Percentiles rank a stretch among this genome's conserved stretches.
These are phyloP conservation scores for Griposia aprilina DNA, from an alignment of 2,888 invertebrate species.

Conservation along the genomic window DNA sequence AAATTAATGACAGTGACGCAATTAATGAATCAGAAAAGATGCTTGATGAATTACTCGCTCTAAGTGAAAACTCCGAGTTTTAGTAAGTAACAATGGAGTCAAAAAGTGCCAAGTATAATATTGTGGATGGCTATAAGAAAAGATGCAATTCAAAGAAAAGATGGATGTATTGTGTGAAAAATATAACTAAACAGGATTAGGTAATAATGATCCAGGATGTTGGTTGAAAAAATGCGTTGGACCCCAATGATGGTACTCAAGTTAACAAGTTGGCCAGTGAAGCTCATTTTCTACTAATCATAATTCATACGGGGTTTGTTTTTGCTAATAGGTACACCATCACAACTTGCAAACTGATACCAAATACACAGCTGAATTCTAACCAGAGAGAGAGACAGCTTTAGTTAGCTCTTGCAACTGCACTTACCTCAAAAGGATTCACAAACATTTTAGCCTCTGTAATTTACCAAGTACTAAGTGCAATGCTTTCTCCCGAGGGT, in stretches of 20 bases:
- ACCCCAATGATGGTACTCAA: neutral
- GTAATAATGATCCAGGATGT: neutral
- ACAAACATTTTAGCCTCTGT: constrained; percentile 22
- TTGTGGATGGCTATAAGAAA: neutral
- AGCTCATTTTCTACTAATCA: neutral
- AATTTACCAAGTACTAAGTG: constrained; percentile 38
- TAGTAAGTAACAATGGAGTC: neutral
- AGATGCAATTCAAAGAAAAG: neutral
- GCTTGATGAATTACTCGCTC: neutral
- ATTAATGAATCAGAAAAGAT: neutral
- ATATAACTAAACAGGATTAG: neutral
- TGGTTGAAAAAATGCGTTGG: neutral
- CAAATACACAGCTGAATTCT: neutral
- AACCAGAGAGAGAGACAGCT: neutral
- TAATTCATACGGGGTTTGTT: neutral
- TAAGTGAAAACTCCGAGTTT: neutral
- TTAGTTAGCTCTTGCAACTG: neutral
- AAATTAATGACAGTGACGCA: neutral
- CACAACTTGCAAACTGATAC: neutral
- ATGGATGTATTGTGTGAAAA: neutral
- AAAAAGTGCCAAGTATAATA: neutral
- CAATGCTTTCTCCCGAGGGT: constrained; percentile 41
- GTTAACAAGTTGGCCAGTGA: neutral
- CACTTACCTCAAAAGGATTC: constrained; percentile 12
- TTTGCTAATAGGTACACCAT: no score